These are phyloP conservation scores for Eulemur rufifrons DNA, from an alignment of 2,113 vertebrate species.

Conservation along the genomic window DNA sequence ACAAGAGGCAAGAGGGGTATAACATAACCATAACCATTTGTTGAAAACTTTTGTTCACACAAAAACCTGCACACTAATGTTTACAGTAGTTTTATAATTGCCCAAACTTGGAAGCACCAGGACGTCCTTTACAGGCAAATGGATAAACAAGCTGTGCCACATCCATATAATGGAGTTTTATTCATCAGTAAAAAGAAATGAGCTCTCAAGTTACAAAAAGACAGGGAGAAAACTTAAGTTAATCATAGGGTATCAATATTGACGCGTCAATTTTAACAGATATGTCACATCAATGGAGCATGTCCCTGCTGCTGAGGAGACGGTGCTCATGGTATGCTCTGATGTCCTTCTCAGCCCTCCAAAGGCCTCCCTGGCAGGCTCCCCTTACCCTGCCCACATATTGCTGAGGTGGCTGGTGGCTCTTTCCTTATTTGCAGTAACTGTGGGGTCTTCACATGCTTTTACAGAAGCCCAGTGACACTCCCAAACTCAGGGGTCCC, in stretches of 20 bases:
- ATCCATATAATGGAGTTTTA: neutral
- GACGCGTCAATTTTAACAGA: neutral
- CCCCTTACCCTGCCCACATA: neutral
- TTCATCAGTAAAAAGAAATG: neutral
- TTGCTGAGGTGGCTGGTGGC: neutral
- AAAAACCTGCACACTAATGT: neutral
- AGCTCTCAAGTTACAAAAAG: neutral
- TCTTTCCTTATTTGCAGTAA: neutral
- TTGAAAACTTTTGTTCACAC: neutral
- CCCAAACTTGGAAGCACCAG: neutral
- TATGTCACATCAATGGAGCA: neutral
- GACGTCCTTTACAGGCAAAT: neutral
- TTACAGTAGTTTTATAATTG: neutral
- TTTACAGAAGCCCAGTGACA: neutral
- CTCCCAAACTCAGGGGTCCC: neutral
- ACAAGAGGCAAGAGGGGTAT: neutral
- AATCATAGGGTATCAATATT: neutral
- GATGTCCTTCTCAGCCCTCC: neutral
- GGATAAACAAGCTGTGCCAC: neutral
- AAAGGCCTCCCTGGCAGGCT: fast-evolving
- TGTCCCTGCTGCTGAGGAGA: neutral
- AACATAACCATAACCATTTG: neutral
- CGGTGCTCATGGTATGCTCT: neutral
- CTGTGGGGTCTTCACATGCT: neutral
- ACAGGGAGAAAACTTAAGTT: neutral